Evolutionary conservation across 2,797 vertebrate genomes (phyloP).

Genomic region (Hapalemur alaotrensis): DNA sequence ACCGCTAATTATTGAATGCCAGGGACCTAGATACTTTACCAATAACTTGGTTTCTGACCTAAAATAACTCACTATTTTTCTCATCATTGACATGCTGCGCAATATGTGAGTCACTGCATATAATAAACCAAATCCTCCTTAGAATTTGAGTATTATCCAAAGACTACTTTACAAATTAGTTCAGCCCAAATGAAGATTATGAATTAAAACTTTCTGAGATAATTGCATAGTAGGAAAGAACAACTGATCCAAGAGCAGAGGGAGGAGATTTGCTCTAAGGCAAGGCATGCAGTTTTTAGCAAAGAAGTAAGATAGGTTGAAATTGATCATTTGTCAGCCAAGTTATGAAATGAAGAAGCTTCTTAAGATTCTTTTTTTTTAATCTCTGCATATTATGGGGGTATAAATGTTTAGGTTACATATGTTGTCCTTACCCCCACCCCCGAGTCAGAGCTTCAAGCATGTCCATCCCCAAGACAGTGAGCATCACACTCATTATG

Average conservation of each 20-base stretch:
- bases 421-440: no score
- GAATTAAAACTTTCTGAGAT: not conserved
- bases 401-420: no score
- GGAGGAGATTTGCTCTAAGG: not conserved
- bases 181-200: not conserved
- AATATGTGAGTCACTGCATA: not conserved
- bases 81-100: not conserved
- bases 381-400: no score
- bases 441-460: no score
- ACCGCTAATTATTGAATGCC: not conserved
- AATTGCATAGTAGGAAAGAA: not conserved
- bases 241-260: not conserved
- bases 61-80: not conserved
- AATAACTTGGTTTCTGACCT: not conserved
- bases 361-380: not conserved
- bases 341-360: slow-evolving; percentile 35
- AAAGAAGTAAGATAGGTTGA: not conserved
- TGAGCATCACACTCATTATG: no score
- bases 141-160: not conserved
- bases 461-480: no score
- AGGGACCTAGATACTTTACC: not conserved
- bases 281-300: not conserved
- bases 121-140: not conserved
- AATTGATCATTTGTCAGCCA: slow-evolving; percentile 37
- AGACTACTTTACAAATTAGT: not conserved